Base-by-base conservation (phyloP, 2,888 invertebrate genomes). In the Lutraria lutraria region DNA sequence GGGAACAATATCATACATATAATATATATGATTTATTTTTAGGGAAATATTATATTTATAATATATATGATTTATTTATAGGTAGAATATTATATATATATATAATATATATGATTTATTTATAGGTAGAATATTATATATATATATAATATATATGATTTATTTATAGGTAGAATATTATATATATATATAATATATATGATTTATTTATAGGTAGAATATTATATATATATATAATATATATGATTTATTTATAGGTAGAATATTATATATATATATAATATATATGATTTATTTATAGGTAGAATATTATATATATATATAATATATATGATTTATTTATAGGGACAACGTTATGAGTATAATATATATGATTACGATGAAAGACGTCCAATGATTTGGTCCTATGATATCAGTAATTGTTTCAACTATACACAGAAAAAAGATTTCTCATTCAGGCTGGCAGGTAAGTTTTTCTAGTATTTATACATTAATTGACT, bases 341-440 rank as follows among this genome's bases (percentile, higher is more conserved):
- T 86, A 15, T 82, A 93, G 93, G 79, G 88, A 60, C 84, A 85
- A 6, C 72, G 89, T 19, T 88, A 83, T 56, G 86, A 92, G 3
- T 94, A 94, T 83, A 94, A 94, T 81, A 93, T 93, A 21, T 94
- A 93, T 84, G 91, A 91, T 80, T 94, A 93, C 79, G 92, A 93
- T 16, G 94, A 94, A 31, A 89, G 90, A 16, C 76, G 86, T 13
- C 94, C 94, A 0, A 80, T 43, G 10, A 90, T 93, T 19, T 93
- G 93, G 92, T 89, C 92, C 16, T 93, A 93, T 63, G 93, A 94
- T 83, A 93, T 94, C 60, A 91, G 92, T 29, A 87, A 81, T 8
- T 94, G 94, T 54, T 94, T 89, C 83, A 93, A 93, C 87, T 92
- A 89, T 53, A 92, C 92, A 13, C 43, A 88, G 29, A 91, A 87